A percentile compares a stretch with the other conserved stretches of the same genome.
Evolutionary conservation across 2,113 vertebrate species (phyloP).

Genomic region (Paramisgurnus dabryanus): DNA sequence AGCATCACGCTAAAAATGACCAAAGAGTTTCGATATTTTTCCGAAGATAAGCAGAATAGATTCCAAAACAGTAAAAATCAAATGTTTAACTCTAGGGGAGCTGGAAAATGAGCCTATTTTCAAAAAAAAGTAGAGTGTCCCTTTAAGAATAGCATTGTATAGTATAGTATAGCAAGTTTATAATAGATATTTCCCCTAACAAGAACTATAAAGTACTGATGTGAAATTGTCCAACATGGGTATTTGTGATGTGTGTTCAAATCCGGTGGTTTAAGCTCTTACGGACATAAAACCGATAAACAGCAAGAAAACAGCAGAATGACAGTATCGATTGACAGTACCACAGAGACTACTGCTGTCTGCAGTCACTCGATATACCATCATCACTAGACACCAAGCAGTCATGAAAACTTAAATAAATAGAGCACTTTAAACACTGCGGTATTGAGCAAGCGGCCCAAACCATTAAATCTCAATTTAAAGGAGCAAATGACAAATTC

Average conservation of each 20-base stretch:
- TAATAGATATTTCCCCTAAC: neutral
- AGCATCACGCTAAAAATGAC: no score
- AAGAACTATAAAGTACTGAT: neutral
- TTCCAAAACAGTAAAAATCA: no score
- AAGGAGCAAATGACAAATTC: neutral
- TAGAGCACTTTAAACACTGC: conserved; percentile 18
- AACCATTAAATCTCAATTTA: neutral
- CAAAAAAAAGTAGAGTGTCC: no score
- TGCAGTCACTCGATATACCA: neutral
- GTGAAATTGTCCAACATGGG: neutral
- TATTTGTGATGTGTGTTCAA: neutral
- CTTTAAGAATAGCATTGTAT: neutral
- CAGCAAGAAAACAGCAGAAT: conserved; percentile 1
- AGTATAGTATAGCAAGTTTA: no score
- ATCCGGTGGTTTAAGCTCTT: neutral
- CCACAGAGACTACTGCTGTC: neutral
- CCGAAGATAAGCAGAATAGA: no score
- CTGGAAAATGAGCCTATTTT: no score
- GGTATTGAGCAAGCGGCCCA: neutral
- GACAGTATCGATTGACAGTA: conserved; percentile 2
- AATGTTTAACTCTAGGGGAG: no score
- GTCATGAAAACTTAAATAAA: conserved; percentile 18
- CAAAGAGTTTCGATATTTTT: no score
- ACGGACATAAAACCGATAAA: neutral
- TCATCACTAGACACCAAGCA: neutral